phyloP scores from a whole-genome alignment of 1,140 invertebrate genomes.

The Drosophila gunungcola region DNA sequence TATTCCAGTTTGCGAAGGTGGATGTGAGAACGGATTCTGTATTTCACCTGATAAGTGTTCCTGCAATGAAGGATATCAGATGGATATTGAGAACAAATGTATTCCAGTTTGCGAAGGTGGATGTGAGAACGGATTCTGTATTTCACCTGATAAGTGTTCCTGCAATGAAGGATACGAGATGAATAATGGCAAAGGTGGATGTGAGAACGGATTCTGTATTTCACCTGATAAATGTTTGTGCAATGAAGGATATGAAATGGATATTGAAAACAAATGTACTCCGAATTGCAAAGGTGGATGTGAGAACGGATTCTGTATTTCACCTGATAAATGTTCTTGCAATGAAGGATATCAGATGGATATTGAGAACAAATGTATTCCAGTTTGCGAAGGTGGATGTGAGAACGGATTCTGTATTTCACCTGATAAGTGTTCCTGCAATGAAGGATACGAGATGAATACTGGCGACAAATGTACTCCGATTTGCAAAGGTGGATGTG shows the following conservation, averaged over 20 bases:
- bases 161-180: conserved; percentile 12
- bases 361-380: conserved; percentile 9
- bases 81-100: conserved; percentile 7
- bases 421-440: conserved; percentile 21
- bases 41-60: conserved; percentile 13
- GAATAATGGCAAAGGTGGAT: background rate
- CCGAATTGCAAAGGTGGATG: background rate
- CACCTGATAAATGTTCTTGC: conserved; percentile 11
- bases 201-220: conserved; percentile 26
- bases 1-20: conserved; percentile 4
- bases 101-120: conserved; percentile 1
- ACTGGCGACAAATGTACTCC: conserved; percentile 19
- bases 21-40: conserved; percentile 30
- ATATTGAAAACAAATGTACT: conserved; percentile 2
- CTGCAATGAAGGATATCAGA: conserved; percentile 15
- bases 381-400: conserved; percentile 19
- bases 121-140: conserved; percentile 23
- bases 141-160: conserved; percentile 14
- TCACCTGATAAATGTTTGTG: conserved; percentile 21
- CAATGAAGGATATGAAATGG: background rate
- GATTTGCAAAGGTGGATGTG: conserved; percentile 4
- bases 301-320: background rate
- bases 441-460: background rate
- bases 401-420: conserved; percentile 31
- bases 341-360: conserved; percentile 2